Evolutionary conservation across 2,797 vertebrate species (phyloP).

Genomic region (Pseudochromis fuscus): DNA sequence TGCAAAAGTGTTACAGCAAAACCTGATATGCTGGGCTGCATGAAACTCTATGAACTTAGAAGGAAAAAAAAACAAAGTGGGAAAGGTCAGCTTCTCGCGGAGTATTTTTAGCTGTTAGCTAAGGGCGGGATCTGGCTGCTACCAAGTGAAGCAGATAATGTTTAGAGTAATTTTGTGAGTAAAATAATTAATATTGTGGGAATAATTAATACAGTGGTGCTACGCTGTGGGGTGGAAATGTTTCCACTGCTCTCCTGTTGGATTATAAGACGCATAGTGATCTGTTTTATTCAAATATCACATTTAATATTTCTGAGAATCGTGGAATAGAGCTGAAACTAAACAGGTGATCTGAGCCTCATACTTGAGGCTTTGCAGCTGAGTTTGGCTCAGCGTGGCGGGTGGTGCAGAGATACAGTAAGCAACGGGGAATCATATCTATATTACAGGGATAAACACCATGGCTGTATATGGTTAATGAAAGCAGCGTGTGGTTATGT

Average conservation of each 20-base stretch:
- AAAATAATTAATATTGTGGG: not conserved
- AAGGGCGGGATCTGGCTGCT: conserved; percentile 26
- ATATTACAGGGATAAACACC: conserved; percentile 37
- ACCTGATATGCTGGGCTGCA: conserved; percentile 63
- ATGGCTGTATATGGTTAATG: conserved; percentile 53
- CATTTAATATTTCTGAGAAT: not conserved
- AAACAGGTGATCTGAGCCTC: conserved; percentile 41
- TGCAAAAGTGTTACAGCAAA: conserved; percentile 45
- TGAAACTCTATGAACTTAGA: conserved; percentile 63
- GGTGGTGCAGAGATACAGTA: conserved; percentile 20
- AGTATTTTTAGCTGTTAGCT: conserved; percentile 72
- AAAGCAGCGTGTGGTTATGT: conserved; percentile 26
- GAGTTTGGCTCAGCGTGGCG: conserved; percentile 14
- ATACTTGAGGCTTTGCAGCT: conserved; percentile 23
- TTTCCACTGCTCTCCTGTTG: not conserved
- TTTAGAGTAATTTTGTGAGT: conserved; percentile 8
- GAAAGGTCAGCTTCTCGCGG: conserved; percentile 68
- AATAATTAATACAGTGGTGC: not conserved
- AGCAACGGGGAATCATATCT: conserved; percentile 39
- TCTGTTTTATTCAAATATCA: not conserved
- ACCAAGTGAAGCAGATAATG: conserved; percentile 34
- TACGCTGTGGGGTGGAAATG: not conserved
- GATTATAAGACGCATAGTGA: not conserved
- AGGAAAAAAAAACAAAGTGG: conserved; percentile 44
- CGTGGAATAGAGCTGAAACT: not conserved